phyloP scores from a whole-genome alignment of 1,140 invertebrate genomes.

The Diplogasteroides magnus region DNA sequence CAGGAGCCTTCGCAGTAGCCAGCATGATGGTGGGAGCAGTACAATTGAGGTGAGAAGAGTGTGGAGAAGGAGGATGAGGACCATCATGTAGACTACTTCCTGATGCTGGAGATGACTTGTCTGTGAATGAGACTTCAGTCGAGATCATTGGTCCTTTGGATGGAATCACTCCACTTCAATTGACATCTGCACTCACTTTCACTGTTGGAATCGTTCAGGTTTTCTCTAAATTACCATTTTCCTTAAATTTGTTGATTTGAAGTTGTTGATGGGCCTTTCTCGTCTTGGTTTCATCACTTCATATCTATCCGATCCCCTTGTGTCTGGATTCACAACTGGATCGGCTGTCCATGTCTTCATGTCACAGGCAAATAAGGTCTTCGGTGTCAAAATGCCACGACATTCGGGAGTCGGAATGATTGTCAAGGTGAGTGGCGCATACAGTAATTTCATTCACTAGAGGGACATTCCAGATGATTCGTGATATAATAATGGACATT shows the following conservation, averaged over 20 bases:
- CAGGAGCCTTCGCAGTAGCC: constrained; percentile 51
- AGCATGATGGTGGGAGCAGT: constrained; percentile 50
- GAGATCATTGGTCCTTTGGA: too few species aligned
- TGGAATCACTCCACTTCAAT: constrained; percentile 39
- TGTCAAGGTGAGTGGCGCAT: constrained; percentile 15
- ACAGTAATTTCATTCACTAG: too few species aligned
- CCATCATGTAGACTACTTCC: too few species aligned
- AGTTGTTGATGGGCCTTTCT: constrained; percentile 46
- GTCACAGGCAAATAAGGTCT: constrained; percentile 48
- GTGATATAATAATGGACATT: constrained; percentile 38
- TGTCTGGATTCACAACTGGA: constrained; percentile 53
- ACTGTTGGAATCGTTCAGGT: constrained; percentile 46
- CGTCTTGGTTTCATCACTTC: constrained; percentile 51
- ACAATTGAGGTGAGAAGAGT: too few species aligned
- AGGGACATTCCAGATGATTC: constrained; percentile 15
- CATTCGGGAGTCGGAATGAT: constrained; percentile 48
- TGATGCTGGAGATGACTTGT: too few species aligned
- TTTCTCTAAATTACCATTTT: constrained; percentile 25
- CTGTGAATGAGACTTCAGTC: too few species aligned
- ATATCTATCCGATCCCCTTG: constrained; percentile 52
- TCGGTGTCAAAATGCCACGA: constrained; percentile 47
- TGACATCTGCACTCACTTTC: constrained; percentile 49
- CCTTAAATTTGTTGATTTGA: constrained; percentile 25
- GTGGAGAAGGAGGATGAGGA: too few species aligned
- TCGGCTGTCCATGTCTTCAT: constrained; percentile 50